phyloP scores from a whole-genome alignment of 2,888 invertebrate genomes.

The Euclidia mi region DNA sequence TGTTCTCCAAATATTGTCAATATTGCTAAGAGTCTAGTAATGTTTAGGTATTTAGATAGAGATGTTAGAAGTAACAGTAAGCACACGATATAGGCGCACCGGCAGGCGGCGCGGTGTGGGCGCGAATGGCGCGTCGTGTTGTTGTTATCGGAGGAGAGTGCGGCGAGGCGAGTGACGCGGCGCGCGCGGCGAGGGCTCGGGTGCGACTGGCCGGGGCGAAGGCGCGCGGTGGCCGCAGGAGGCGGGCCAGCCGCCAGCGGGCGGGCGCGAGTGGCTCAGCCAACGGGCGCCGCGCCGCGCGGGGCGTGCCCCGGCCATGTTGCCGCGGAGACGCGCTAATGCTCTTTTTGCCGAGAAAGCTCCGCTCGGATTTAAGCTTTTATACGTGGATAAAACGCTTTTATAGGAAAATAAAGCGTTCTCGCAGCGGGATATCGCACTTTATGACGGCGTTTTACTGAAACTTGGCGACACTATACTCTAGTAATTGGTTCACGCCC shows the following conservation, averaged over 20 bases:
- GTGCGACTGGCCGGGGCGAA: constrained; percentile 66
- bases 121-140: constrained; percentile 21
- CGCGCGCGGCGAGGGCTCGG: constrained; percentile 63
- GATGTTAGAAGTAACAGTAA: background rate
- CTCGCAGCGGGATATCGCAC: constrained; percentile 87
- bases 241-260: constrained; percentile 65
- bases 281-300: constrained; percentile 63
- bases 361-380: constrained; percentile 89
- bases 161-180: constrained; percentile 40
- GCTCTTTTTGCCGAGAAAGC: constrained; percentile 89
- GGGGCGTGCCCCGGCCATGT: constrained; percentile 86
- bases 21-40: constrained; percentile 13
- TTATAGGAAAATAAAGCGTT: constrained; percentile 89
- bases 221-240: constrained; percentile 56
- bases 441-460: constrained; percentile 87
- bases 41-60: constrained; percentile 5
- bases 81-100: constrained; percentile 6
- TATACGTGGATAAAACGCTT: constrained; percentile 90
- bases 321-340: constrained; percentile 79
- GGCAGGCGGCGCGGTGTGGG: constrained; percentile 13
- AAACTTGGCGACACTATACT: constrained; percentile 85
- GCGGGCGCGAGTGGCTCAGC: constrained; percentile 64
- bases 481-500: constrained; percentile 81
- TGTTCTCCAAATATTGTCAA: constrained; percentile 15
- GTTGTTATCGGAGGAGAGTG: constrained; percentile 45